A percentile compares a stretch with the other conserved stretches of the same genome.
Evolutionary conservation across 1,140 invertebrate genomes (phyloP).

Genomic region (Zaprionus gabonicus): DNA sequence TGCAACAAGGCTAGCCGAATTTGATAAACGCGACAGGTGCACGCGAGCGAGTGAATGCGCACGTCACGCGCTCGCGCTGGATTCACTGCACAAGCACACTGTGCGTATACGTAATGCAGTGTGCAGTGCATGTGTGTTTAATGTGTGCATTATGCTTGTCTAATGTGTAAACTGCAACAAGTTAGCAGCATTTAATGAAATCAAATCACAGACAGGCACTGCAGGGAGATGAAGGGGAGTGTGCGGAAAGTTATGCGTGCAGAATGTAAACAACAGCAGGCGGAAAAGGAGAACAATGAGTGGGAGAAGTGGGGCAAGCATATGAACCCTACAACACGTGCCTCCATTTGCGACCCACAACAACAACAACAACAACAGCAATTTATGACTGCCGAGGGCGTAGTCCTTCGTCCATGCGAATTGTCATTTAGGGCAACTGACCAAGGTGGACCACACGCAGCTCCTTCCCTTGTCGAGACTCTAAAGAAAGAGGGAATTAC

Average conservation of each 20-base stretch:
- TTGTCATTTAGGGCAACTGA: constrained; percentile 19
- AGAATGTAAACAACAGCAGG: constrained; percentile 71
- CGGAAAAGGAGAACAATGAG: constrained; percentile 22
- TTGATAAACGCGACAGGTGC: constrained; percentile 66
- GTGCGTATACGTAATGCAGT: constrained; percentile 66
- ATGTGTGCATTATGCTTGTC: constrained; percentile 63
- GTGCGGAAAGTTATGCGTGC: constrained; percentile 52
- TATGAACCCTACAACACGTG: constrained; percentile 45
- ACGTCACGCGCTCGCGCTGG: constrained; percentile 3
- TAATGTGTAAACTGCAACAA: constrained; percentile 72
- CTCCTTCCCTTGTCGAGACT: too few relatives aligned
- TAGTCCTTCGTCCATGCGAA: constrained; percentile 5
- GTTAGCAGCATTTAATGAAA: constrained; percentile 54
- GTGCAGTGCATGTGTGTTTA: constrained; percentile 26
- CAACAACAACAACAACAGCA: constrained; percentile 30
- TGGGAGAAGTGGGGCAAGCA: background rate
- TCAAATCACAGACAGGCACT: constrained; percentile 33
- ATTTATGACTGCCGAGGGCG: constrained; percentile 57
- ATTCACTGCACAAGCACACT: constrained; percentile 53
- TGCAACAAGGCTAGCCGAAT: constrained; percentile 51
- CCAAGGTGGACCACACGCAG: background rate
- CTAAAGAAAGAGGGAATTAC: background rate
- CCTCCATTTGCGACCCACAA: constrained; percentile 53
- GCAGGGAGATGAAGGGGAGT: background rate
- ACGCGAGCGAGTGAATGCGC: constrained; percentile 51